Conservation (phyloP, 2,797 vertebrate species). For the Microchirus variegatus region DNA sequence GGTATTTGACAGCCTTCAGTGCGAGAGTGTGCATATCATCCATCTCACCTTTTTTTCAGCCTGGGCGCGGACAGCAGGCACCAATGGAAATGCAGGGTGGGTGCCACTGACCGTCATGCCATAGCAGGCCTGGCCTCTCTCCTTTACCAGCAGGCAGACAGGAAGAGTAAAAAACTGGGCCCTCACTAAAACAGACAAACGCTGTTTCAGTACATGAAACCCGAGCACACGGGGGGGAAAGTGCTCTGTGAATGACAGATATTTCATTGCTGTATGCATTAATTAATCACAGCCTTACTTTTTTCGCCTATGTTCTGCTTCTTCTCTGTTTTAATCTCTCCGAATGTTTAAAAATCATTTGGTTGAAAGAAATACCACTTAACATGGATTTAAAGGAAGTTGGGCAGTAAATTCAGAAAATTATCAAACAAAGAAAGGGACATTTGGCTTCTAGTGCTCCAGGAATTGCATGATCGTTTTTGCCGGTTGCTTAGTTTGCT, state of each 20-base stretch:
- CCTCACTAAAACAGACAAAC: constrained; percentile 60
- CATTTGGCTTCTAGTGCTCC: constrained; percentile 51
- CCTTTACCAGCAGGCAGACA: constrained; percentile 69
- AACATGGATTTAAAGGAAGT: constrained; percentile 49
- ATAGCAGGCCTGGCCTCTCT: constrained; percentile 58
- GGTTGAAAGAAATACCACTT: constrained; percentile 15
- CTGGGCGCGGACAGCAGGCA: constrained; percentile 68
- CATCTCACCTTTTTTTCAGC: constrained; percentile 82
- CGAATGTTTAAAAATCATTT: constrained; percentile 21
- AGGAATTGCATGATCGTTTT: constrained; percentile 59
- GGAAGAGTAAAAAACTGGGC: constrained; percentile 70
- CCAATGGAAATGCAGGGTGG: constrained; percentile 68
- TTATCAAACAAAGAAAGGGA: constrained; percentile 39
- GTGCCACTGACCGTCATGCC: constrained; percentile 71
- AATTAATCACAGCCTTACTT: constrained; percentile 63
- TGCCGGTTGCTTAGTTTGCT: constrained; percentile 44
- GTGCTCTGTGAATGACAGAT: constrained; percentile 60
- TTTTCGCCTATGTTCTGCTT: constrained; percentile 25
- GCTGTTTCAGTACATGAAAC: constrained; percentile 67
- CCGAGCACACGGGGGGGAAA: constrained; percentile 59
- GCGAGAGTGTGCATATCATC: constrained; percentile 79
- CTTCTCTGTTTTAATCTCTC: constrained; percentile 30
- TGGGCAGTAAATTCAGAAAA: constrained; percentile 54
- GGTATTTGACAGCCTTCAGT: constrained; percentile 50
- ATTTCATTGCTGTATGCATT: constrained; percentile 57